These are phyloP conservation scores for Bacillus rossius DNA, from an alignment of 1,140 invertebrate species.

Conservation along the genomic window DNA sequence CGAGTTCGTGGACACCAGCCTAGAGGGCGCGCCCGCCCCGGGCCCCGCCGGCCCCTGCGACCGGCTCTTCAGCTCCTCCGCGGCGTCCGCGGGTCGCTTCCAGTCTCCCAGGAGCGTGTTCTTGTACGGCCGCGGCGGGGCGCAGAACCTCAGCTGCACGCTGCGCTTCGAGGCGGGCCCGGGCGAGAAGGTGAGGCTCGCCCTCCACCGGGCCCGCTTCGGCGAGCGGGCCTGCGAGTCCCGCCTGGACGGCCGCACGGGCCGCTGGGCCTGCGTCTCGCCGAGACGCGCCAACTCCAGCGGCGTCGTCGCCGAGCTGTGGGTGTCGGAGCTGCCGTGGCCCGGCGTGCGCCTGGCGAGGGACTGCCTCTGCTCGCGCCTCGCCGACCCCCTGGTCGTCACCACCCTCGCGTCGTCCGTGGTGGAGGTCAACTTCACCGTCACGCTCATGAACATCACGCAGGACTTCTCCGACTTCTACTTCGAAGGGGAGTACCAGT, in stretches of 20 bases:
- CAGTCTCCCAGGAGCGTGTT: constrained; percentile 73
- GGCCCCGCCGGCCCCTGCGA: constrained; percentile 53
- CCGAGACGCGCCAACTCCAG: constrained; percentile 4
- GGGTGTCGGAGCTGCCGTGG: constrained; percentile 70
- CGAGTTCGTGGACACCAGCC: constrained; percentile 60
- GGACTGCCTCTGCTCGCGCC: constrained; percentile 69
- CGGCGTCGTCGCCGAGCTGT: constrained; percentile 47
- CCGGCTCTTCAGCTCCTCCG: constrained; percentile 45
- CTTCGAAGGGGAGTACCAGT: constrained; percentile 75
- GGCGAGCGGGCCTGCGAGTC: constrained; percentile 60
- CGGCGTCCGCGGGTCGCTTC: constrained; percentile 51
- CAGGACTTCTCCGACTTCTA: constrained; percentile 75
- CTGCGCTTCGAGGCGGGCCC: constrained; percentile 64
- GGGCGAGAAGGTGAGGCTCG: constrained; percentile 54
- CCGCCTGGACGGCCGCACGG: constrained; percentile 56
- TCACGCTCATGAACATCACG: constrained; percentile 73
- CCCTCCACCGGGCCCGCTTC: constrained; percentile 57
- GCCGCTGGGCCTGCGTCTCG: constrained; percentile 59
- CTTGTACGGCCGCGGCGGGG: constrained; percentile 72
- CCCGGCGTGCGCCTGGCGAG: constrained; percentile 55
- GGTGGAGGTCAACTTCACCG: constrained; percentile 65
- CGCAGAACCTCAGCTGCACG: constrained; percentile 65
- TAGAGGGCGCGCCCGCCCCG: constrained; percentile 45
- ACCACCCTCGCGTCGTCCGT: constrained; percentile 58
- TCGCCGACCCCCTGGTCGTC: constrained; percentile 51